Conservation (phyloP, 2,888 invertebrate species). For the Branchipolynoe longqiensis region DNA sequence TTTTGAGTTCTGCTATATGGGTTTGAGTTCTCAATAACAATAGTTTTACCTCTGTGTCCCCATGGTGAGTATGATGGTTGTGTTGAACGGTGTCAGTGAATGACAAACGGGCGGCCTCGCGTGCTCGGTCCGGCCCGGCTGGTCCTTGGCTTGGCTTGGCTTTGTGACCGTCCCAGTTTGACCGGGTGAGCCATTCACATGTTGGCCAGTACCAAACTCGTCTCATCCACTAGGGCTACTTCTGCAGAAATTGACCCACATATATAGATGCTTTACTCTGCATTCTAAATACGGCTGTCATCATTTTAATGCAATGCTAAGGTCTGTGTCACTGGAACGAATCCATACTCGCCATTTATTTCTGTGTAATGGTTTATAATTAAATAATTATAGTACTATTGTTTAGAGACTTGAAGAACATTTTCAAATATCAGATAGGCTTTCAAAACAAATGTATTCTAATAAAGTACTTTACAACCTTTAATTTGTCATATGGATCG, state of each 20-base stretch:
- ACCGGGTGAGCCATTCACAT: conserved; percentile 28
- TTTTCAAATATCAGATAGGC: no score
- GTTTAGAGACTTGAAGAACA: no score
- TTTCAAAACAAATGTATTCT: no score
- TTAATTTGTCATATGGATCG: no score
- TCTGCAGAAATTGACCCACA: neutral
- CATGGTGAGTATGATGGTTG: neutral
- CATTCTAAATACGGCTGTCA: no score
- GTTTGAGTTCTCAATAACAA: neutral
- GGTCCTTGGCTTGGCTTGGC: neutral
- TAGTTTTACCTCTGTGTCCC: neutral
- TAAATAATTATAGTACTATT: no score
- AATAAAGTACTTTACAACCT: no score
- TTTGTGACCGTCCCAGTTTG: conserved; percentile 47
- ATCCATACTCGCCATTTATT: no score
- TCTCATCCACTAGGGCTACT: neutral
- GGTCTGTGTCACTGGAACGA: no score
- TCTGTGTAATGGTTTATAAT: no score
- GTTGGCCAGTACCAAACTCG: neutral
- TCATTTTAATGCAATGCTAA: no score
- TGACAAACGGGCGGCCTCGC: neutral
- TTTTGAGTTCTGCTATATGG: neutral
- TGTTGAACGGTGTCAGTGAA: conserved; percentile 30
- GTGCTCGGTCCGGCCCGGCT: neutral
- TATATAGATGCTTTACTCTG: neutral